Conservation (phyloP, 2,113 vertebrate species). For the Neolamprologus toae region DNA sequence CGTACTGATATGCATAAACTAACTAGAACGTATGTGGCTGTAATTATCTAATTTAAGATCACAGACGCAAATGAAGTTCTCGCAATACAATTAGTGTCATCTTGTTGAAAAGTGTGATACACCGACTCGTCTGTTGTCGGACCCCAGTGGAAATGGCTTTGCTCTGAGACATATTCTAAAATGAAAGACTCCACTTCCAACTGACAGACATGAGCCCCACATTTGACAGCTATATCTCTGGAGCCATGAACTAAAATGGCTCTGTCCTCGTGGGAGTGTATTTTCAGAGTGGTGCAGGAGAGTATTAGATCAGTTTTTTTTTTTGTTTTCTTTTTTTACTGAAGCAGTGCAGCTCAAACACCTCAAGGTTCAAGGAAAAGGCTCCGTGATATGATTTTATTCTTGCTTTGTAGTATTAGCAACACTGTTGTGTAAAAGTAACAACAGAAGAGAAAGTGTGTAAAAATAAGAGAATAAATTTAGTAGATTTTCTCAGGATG, state of each 20-base stretch:
- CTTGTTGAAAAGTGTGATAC: not conserved
- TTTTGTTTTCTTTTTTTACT: not conserved
- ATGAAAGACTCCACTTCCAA: slow-evolving; percentile 1
- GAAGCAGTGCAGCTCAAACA: not conserved
- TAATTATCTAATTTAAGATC: not conserved
- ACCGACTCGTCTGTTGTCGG: not conserved
- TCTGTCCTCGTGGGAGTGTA: slow-evolving; percentile 1
- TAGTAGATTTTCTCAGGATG: not conserved
- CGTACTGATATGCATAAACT: not conserved
- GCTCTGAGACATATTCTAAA: slow-evolving; percentile 5
- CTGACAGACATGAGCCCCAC: slow-evolving; percentile 1
- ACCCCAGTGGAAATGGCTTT: not conserved
- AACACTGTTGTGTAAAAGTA: not conserved
- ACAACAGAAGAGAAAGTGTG: not conserved
- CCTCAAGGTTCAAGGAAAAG: not conserved
- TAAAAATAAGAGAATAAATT: not conserved
- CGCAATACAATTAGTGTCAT: not conserved
- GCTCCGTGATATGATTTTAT: not conserved
- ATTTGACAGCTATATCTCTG: slow-evolving; percentile 17
- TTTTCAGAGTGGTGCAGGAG: slow-evolving; percentile 18
- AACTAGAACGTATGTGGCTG: not conserved
- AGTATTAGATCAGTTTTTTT: not conserved
- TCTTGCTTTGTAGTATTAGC: not conserved
- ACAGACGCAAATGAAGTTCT: not conserved
- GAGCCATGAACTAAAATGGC: slow-evolving; percentile 47